Evolutionary conservation across 2,888 invertebrate genomes (phyloP).

Genomic region (Diloba caeruleocephala): DNA sequence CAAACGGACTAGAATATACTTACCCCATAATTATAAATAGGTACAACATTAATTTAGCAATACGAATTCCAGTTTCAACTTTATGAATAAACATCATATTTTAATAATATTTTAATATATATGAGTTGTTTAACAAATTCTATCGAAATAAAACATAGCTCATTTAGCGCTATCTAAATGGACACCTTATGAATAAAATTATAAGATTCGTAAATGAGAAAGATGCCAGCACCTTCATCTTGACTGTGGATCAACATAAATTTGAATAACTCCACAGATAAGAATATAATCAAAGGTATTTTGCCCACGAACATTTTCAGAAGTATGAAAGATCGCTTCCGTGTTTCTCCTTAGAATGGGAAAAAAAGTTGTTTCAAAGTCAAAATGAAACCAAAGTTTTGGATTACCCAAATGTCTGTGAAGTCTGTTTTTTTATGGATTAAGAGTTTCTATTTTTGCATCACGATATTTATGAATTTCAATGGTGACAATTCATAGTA

Average conservation of each 20-base stretch:
- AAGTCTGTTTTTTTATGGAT: background rate
- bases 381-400: slow-evolving; percentile 6
- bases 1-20: too few species aligned
- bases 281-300: slow-evolving; percentile 56
- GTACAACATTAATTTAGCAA: too few species aligned
- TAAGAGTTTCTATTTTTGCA: too few species aligned
- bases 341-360: slow-evolving; percentile 8
- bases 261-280: slow-evolving; percentile 61
- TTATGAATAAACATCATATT: slow-evolving; percentile 10
- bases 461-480: too few species aligned
- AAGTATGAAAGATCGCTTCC: slow-evolving; percentile 36
- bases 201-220: slow-evolving; percentile 57
- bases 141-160: slow-evolving; percentile 34
- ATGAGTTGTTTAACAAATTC: slow-evolving; percentile 25
- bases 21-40: too few species aligned
- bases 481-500: too few species aligned
- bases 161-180: slow-evolving; percentile 48
- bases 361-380: slow-evolving; percentile 7
- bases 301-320: slow-evolving; percentile 29
- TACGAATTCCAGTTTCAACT: too few species aligned
- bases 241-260: slow-evolving; percentile 61
- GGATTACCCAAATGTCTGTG: background rate
- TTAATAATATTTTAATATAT: slow-evolving; percentile 16
- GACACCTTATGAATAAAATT: slow-evolving; percentile 63
- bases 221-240: slow-evolving; percentile 50